These are phyloP conservation scores for Anas platyrhynchos DNA, from an alignment of 2,113 vertebrate genomes.

Conservation along the genomic window DNA sequence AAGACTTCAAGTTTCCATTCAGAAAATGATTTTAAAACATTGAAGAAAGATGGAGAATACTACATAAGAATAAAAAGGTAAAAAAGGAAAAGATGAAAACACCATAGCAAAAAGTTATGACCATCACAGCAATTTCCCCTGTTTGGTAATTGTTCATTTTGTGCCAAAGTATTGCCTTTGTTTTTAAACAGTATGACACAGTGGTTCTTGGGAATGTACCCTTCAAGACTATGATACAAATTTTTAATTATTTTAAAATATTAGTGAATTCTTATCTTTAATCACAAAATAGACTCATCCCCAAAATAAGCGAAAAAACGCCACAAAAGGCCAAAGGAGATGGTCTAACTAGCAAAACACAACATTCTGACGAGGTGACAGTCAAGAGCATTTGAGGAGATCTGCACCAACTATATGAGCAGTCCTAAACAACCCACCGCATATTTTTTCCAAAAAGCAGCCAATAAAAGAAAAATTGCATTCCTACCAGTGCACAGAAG, in stretches of 20 bases:
- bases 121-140: background rate
- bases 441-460: background rate
- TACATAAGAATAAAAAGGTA: background rate
- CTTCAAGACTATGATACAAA: background rate
- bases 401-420: fast-evolving
- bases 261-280: background rate
- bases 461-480: background rate
- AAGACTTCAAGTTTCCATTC: background rate
- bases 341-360: background rate
- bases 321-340: background rate
- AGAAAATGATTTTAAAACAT: background rate
- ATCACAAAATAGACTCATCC: background rate
- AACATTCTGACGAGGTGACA: background rate
- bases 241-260: background rate
- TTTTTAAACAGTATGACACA: background rate
- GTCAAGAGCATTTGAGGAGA: background rate
- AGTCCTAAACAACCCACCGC: background rate
- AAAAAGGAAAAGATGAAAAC: background rate
- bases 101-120: background rate
- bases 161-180: background rate
- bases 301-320: background rate
- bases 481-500: background rate
- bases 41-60: background rate
- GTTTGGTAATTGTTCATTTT: background rate
- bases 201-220: background rate